A percentile compares a stretch with the other conserved stretches of the same genome.
These are phyloP conservation scores for Mactromeris polynyma DNA, from an alignment of 2,888 invertebrate species.

Conservation along the genomic window DNA sequence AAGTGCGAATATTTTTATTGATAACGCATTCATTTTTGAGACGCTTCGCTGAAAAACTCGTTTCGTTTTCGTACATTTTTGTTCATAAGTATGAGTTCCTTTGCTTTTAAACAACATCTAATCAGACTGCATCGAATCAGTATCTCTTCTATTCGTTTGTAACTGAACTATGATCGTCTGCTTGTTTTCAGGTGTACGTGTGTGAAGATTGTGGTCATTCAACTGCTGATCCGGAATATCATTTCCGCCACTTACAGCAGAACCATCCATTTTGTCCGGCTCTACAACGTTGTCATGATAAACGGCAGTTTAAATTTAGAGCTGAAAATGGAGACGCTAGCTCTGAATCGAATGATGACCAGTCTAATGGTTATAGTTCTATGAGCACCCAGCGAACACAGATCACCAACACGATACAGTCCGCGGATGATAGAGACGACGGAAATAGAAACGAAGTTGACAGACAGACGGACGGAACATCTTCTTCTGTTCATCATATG, in stretches of 20 bases:
- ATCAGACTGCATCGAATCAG: too few species aligned
- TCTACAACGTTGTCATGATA: conserved; percentile 98
- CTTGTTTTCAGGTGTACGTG: conserved; percentile 93
- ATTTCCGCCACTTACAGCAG: conserved; percentile 96
- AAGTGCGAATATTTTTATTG: neutral
- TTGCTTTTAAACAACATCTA: neutral
- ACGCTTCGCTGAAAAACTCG: neutral
- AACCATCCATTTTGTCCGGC: conserved; percentile 92
- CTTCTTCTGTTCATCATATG: neutral
- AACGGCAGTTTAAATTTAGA: conserved; percentile 93
- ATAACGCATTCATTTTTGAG: neutral
- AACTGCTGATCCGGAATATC: conserved; percentile 97
- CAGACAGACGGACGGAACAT: neutral
- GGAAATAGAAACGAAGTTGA: neutral
- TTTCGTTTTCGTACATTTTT: neutral
- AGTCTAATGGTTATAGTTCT: neutral
- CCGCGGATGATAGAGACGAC: neutral
- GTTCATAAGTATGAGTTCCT: neutral
- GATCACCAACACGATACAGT: neutral
- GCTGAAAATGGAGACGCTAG: neutral
- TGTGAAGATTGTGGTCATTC: conserved; percentile 99
- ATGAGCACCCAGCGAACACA: neutral
- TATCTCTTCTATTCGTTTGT: too few species aligned
- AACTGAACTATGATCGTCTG: neutral
- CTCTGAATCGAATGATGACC: neutral